Evolutionary conservation across 2,113 vertebrate species (phyloP).

Genomic region (Sminthopsis crassicaudata): DNA sequence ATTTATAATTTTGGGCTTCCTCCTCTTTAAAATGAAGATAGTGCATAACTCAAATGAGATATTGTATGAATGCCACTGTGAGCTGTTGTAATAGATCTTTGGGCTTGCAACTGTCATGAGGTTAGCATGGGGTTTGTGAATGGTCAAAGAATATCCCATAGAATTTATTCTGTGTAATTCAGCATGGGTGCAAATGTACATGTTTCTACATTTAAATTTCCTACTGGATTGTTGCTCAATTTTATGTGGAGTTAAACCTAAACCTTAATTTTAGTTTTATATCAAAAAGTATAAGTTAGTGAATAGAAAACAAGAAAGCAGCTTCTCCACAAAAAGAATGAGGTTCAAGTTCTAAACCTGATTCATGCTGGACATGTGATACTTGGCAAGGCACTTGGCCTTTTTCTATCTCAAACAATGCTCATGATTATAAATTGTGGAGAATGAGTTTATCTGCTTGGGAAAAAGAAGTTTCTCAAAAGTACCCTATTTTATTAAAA

Average conservation of each 20-base stretch:
- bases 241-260: neutral
- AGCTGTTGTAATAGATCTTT: neutral
- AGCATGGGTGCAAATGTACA: neutral
- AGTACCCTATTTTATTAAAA: too few relatives aligned
- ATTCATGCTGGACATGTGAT: too few relatives aligned
- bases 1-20: neutral
- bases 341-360: neutral
- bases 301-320: neutral
- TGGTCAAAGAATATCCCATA: neutral
- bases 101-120: neutral
- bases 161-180: neutral
- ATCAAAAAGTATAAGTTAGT: neutral
- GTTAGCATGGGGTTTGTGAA: neutral
- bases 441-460: neutral
- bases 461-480: neutral
- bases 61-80: neutral
- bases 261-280: neutral
- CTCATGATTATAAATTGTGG: neutral
- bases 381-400: too few relatives aligned
- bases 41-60: neutral
- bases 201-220: neutral
- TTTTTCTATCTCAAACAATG: neutral
- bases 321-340: neutral
- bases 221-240: neutral
- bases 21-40: neutral